Conservation (phyloP, 2,888 invertebrate genomes). For the Tachina lurida region DNA sequence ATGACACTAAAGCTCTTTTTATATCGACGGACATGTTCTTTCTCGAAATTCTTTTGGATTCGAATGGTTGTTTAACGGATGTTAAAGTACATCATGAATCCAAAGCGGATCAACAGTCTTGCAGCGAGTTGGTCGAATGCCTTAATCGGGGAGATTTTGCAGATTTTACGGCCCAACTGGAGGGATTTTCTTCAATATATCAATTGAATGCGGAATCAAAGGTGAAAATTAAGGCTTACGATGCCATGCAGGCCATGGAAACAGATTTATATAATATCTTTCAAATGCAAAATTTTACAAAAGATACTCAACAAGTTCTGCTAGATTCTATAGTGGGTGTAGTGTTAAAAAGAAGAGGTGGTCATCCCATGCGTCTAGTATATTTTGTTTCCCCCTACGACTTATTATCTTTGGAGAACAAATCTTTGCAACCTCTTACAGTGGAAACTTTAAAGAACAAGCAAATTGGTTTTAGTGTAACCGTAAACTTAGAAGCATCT, state of each 20-base stretch:
- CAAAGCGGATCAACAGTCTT: constrained; percentile 91
- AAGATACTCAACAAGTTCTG: constrained; percentile 87
- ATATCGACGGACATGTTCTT: constrained; percentile 99
- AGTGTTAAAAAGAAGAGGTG: constrained; percentile 91
- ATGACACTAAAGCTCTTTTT: constrained; percentile 91
- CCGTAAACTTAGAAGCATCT: constrained; percentile 94
- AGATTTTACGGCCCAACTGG: constrained; percentile 96
- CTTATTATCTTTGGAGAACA: constrained; percentile 89
- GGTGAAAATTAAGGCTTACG: constrained; percentile 96
- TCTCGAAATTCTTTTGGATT: constrained; percentile 93
- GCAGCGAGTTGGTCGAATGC: constrained; percentile 93
- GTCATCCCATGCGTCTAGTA: constrained; percentile 96
- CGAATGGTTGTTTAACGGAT: constrained; percentile 92
- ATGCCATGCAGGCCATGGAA: constrained; percentile 95
- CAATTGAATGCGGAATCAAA: constrained; percentile 97
- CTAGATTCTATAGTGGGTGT: constrained; percentile 95
- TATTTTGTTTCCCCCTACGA: constrained; percentile 98
- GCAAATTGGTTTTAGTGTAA: constrained; percentile 92
- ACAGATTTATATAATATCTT: constrained; percentile 92
- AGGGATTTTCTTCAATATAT: constrained; percentile 95
- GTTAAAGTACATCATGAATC: constrained; percentile 96
- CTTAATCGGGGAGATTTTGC: constrained; percentile 93
- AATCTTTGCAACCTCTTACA: constrained; percentile 89
- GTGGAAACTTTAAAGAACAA: constrained; percentile 88
- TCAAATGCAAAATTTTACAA: constrained; percentile 89